phyloP scores from a whole-genome alignment of 1,140 invertebrate species.

The Eciton burchellii region DNA sequence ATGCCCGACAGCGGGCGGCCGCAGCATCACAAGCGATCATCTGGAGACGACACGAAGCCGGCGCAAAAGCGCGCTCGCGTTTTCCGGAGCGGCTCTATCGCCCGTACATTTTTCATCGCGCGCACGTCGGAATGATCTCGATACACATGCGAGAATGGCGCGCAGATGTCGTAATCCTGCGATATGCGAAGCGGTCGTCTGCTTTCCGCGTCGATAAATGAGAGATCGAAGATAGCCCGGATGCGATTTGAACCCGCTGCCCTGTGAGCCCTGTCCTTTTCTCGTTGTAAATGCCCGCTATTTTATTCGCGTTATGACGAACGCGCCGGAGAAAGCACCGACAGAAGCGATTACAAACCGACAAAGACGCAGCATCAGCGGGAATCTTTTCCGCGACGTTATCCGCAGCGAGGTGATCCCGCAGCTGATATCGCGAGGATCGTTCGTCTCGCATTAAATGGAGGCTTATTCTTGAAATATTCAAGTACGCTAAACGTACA shows the following conservation, averaged over 20 bases:
- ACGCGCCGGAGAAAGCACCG: neutral
- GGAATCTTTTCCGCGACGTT: neutral
- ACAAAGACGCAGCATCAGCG: neutral
- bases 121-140: conserved; percentile 38
- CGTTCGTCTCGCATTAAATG: conserved; percentile 1
- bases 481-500: neutral
- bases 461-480: conserved; percentile 19
- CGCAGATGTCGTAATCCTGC: neutral
- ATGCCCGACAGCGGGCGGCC: neutral
- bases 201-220: conserved; percentile 16
- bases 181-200: neutral
- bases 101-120: conserved; percentile 47
- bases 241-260: neutral
- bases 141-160: conserved; percentile 3
- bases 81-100: conserved; percentile 25
- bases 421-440: neutral
- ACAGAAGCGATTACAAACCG: conserved; percentile 18
- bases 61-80: conserved; percentile 31
- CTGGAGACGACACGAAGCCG: conserved; percentile 9
- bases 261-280: too few species aligned
- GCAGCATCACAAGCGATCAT: conserved; percentile 19
- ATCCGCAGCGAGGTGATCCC: neutral
- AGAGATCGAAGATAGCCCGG: neutral
- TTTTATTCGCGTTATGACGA: neutral
- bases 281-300: conserved; percentile 13